Conservation (phyloP, 2,113 vertebrate genomes). For the Phalacrocorax pelagicus region DNA sequence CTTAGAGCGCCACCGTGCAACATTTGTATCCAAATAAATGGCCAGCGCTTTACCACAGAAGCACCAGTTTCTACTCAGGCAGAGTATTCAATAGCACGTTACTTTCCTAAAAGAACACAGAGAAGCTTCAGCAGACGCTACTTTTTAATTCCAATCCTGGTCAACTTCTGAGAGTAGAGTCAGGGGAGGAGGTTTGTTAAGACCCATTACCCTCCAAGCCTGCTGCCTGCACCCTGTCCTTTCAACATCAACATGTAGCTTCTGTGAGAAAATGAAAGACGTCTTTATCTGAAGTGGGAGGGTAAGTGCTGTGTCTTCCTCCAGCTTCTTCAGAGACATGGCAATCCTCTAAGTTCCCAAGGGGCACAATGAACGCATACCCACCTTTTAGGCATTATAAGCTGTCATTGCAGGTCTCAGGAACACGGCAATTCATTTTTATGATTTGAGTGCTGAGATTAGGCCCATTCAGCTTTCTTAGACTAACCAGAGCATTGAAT, state of each 20-base stretch:
- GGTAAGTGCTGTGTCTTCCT: background rate
- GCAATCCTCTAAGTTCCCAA: background rate
- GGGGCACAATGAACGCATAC: background rate
- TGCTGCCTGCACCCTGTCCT: background rate
- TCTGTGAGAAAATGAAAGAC: background rate
- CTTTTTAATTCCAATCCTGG: background rate
- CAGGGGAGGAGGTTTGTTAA: background rate
- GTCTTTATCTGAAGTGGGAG: background rate
- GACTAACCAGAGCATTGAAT: background rate
- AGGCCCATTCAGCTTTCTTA: background rate
- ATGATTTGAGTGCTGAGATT: background rate
- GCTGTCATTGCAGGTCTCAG: background rate
- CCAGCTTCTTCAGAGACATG: background rate
- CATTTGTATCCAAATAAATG: background rate
- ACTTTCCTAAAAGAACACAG: background rate
- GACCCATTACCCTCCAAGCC: background rate
- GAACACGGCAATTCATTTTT: background rate
- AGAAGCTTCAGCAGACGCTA: background rate
- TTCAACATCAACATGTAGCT: background rate
- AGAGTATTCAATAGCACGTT: background rate
- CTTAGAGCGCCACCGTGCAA: background rate
- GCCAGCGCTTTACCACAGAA: background rate
- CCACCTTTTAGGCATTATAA: background rate
- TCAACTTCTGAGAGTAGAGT: background rate
- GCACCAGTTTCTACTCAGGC: background rate